Evolutionary conservation across 2,797 vertebrate genomes (phyloP).

Genomic region (Poeciliopsis presidionis): DNA sequence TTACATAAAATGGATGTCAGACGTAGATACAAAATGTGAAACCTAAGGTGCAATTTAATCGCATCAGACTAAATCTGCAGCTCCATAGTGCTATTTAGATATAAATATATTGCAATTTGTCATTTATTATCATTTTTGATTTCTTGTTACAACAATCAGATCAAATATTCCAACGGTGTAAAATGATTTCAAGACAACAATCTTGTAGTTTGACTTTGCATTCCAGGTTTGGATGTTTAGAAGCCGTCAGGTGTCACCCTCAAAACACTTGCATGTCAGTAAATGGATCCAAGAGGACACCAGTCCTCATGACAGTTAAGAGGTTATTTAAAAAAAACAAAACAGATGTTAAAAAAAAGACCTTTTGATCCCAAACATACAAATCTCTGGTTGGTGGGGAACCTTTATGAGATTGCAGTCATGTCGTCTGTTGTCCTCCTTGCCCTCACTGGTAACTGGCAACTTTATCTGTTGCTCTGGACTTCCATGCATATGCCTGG

Average conservation of each 20-base stretch:
- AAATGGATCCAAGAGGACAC: no score
- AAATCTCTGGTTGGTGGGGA: constrained; percentile 21
- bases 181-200: constrained; percentile 37
- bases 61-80: not conserved
- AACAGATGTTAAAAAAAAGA: constrained; percentile 10
- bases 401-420: constrained; percentile 40
- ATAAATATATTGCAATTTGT: not conserved
- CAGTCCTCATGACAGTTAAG: no score
- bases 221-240: constrained; percentile 21
- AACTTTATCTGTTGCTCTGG: constrained; percentile 65
- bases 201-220: constrained; percentile 14
- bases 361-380: constrained; percentile 31
- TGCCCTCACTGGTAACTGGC: constrained; percentile 63
- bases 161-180: constrained; percentile 10
- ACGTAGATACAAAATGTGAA: not conserved
- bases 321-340: not conserved
- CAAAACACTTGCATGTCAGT: no score
- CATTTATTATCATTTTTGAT: not conserved
- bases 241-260: not conserved
- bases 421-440: constrained; percentile 49
- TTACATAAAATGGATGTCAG: not conserved
- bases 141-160: constrained; percentile 13
- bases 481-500: constrained; percentile 74
- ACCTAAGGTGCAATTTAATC: not conserved
- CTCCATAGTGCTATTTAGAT: not conserved